Percentiles rank a stretch among this genome's conserved stretches.
These are phyloP conservation scores for Mergus octosetaceus DNA, from an alignment of 2,797 vertebrate species.

Conservation along the genomic window DNA sequence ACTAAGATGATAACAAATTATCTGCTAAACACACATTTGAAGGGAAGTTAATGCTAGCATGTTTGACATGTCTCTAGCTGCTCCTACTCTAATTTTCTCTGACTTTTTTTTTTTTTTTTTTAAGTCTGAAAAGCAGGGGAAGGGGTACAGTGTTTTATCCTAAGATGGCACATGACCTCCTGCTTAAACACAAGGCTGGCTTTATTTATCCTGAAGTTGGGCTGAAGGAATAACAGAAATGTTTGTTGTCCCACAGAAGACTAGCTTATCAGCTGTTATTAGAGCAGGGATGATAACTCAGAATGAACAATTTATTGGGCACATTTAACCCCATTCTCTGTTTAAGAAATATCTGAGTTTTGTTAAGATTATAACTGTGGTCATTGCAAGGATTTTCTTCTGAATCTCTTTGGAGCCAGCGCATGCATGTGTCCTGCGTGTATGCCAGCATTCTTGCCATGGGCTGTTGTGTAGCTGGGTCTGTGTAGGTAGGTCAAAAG, in stretches of 20 bases:
- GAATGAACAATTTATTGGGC: neutral
- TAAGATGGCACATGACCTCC: conserved; percentile 22
- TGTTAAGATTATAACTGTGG: neutral
- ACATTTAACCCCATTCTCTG: neutral
- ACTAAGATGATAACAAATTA: conserved; percentile 54
- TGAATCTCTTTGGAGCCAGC: neutral
- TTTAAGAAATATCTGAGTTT: neutral
- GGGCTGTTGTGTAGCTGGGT: neutral
- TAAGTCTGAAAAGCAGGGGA: neutral
- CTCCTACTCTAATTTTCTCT: neutral
- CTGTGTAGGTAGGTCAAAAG: neutral
- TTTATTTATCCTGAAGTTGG: neutral
- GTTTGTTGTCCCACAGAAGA: conserved; percentile 26
- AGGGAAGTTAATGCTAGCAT: neutral
- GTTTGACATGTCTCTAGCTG: neutral
- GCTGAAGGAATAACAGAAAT: conserved; percentile 19
- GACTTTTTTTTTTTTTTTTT: neutral
- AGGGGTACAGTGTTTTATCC: neutral
- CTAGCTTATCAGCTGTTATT: conserved; percentile 11
- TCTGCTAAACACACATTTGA: conserved; percentile 51
- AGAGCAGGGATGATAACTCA: neutral
- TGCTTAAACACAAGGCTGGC: conserved; percentile 16
- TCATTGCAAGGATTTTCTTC: neutral
- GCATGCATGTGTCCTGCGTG: neutral
- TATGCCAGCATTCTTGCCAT: fast-evolving